Base-by-base conservation (phyloP, 2,797 vertebrate genomes). In the Nasua narica region DNA sequence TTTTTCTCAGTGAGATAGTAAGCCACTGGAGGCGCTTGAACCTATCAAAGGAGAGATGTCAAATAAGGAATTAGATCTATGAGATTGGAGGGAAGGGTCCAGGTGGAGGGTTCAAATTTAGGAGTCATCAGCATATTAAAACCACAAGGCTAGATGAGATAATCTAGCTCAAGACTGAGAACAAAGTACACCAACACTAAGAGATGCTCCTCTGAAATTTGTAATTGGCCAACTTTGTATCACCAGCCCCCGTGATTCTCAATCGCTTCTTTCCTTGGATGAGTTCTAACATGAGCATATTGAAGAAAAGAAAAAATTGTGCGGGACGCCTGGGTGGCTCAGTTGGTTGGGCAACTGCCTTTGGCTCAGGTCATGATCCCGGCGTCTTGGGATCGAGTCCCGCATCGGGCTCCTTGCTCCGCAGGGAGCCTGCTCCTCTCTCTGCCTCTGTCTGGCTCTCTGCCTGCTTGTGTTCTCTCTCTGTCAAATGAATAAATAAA, bases 261-360 rank as follows among this genome's bases (percentile, higher is more conserved):
- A 67, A 56, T 43, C 35, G 37, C 11, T 88, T 88, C 37, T 70
- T 88, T 79, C 1, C 16, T 54, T 93, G 18, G 2, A 54, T 58
- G 14, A 92, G 0, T 7, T 69, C 18, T 91, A 58, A 46, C 4
- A 32, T 27, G 56, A n/a, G 2, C 18, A 18, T 48, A 74, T 27
- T 8, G 14, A 32, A 13, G n/a, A 0, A 2, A 3, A 3, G 16
- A 11, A 40, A 43, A 46, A 21, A 0, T 1, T 76, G 78, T 35
- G 18, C n/a, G n/a, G n/a, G n/a, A n/a, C n/a, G n/a, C n/a, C n/a
- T n/a, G n/a, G n/a, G n/a, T n/a, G n/a, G n/a, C n/a, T n/a, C n/a
- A n/a, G n/a, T n/a, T n/a, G n/a, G n/a, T n/a, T n/a, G n/a, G n/a
- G n/a, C n/a, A n/a, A n/a, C n/a, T n/a, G n/a, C n/a, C n/a, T n/a